Percentiles rank a stretch among this genome's conserved stretches.
These are phyloP conservation scores for Pluvialis apricaria DNA, from an alignment of 2,113 vertebrate genomes.

Conservation along the genomic window DNA sequence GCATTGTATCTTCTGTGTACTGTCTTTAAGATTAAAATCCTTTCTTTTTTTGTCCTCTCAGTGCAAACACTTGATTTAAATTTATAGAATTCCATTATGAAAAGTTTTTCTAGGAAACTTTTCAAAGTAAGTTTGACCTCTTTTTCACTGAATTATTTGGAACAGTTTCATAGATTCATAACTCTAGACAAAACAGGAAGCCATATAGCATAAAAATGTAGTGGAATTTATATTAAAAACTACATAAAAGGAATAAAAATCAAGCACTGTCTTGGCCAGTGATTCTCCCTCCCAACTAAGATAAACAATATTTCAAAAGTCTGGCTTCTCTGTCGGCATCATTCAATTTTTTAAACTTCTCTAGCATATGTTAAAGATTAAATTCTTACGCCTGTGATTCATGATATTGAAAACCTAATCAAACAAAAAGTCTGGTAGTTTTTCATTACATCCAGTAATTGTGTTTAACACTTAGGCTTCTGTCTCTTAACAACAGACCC, in stretches of 20 bases:
- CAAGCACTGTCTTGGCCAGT: neutral
- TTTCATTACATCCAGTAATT: neutral
- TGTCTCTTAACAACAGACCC: neutral
- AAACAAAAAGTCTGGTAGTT: neutral
- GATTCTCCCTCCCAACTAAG: neutral
- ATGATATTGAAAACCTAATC: conserved; percentile 23
- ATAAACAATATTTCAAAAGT: conserved; percentile 33
- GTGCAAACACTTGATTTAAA: neutral
- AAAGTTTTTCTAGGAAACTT: conserved; percentile 19
- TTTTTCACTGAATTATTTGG: conserved; percentile 37
- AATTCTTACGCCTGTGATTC: conserved; percentile 15
- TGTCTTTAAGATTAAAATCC: neutral
- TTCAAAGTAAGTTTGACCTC: conserved; percentile 38
- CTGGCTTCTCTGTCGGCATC: conserved; percentile 8
- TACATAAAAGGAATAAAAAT: conserved; percentile 31
- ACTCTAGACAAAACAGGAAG: conserved; percentile 78
- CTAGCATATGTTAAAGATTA: conserved; percentile 31
- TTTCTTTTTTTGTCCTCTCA: neutral
- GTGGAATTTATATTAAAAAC: conserved; percentile 27
- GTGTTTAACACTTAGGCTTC: neutral
- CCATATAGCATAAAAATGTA: conserved; percentile 30
- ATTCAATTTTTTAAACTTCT: conserved; percentile 1
- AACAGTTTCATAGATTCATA: conserved; percentile 42
- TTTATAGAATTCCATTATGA: neutral
- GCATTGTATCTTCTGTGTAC: neutral